Conservation (phyloP, 2,888 invertebrate genomes). For the Bembecia ichneumoniformis region DNA sequence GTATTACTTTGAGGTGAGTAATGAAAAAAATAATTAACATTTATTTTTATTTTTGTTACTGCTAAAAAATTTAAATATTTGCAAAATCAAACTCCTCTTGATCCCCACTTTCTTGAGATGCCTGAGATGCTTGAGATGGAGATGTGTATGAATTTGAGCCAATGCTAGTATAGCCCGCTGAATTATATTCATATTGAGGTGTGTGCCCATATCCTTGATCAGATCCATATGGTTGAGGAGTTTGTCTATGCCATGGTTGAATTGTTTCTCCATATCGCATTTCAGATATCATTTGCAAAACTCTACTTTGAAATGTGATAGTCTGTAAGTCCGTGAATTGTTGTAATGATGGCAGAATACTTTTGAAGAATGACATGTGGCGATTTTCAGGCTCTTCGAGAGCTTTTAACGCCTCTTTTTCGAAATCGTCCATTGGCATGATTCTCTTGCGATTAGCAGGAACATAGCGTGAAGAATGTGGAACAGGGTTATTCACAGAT, state of each 20-base stretch:
- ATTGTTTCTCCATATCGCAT: slow-evolving; percentile 20
- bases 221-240: slow-evolving; percentile 13
- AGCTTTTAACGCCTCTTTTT: slow-evolving; percentile 11
- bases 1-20: slow-evolving; percentile 21
- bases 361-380: slow-evolving; percentile 15
- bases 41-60: too few species aligned
- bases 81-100: slow-evolving; percentile 3
- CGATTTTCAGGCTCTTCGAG: slow-evolving; percentile 18
- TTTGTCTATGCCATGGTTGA: too few species aligned
- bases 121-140: slow-evolving; percentile 10
- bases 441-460: slow-evolving; percentile 13
- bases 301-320: slow-evolving; percentile 16
- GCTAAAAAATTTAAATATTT: slow-evolving; percentile 5
- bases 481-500: slow-evolving; percentile 6
- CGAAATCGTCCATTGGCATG: slow-evolving; percentile 15
- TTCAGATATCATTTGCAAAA: slow-evolving; percentile 17
- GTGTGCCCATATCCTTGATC: slow-evolving; percentile 16
- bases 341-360: slow-evolving; percentile 15
- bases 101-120: too few species aligned
- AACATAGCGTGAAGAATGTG: slow-evolving; percentile 10
- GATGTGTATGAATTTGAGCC: slow-evolving; percentile 13
- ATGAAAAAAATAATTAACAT: too few species aligned
- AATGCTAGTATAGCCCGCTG: slow-evolving; percentile 6
- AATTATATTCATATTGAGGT: slow-evolving; percentile 16
- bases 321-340: slow-evolving; percentile 14